Conservation (phyloP, 1,140 invertebrate genomes). For the Drosophila prosaltans region DNA sequence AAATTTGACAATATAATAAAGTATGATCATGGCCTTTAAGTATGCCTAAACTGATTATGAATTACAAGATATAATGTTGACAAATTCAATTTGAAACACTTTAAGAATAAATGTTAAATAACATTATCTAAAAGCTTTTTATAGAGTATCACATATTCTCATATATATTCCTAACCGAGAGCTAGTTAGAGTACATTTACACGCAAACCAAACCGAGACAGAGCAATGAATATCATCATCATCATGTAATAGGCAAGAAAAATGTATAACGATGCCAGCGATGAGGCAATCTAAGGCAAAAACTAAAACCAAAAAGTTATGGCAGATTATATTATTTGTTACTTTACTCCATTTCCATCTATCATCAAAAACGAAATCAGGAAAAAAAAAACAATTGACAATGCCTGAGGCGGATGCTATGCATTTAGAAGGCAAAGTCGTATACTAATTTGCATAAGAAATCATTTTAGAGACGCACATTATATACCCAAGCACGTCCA, state of each 20-base stretch:
- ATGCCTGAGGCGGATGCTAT: conserved; percentile 71
- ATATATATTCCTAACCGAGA: neutral
- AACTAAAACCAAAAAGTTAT: conserved; percentile 33
- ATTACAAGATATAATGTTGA: too few species aligned
- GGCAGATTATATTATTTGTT: conserved; percentile 20
- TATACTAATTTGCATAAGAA: conserved; percentile 68
- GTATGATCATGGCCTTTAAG: too few species aligned
- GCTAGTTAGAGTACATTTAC: conserved; percentile 6
- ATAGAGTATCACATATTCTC: neutral
- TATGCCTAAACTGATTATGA: too few species aligned
- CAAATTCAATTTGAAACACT: too few species aligned
- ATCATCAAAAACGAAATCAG: conserved; percentile 40
- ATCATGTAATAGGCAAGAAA: conserved; percentile 76
- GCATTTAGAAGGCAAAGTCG: conserved; percentile 45
- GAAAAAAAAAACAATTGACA: conserved; percentile 54
- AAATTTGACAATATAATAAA: too few species aligned
- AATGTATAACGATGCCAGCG: conserved; percentile 48
- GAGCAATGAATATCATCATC: conserved; percentile 68
- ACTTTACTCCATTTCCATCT: conserved; percentile 28
- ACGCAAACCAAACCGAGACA: conserved; percentile 27
- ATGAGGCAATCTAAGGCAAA: conserved; percentile 65
- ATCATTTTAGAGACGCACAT: conserved; percentile 41
- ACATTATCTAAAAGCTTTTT: too few species aligned
- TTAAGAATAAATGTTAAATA: too few species aligned
- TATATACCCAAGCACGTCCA: conserved; percentile 54